phyloP scores from a whole-genome alignment of 2,888 invertebrate species.

The Epirrita christyi region DNA sequence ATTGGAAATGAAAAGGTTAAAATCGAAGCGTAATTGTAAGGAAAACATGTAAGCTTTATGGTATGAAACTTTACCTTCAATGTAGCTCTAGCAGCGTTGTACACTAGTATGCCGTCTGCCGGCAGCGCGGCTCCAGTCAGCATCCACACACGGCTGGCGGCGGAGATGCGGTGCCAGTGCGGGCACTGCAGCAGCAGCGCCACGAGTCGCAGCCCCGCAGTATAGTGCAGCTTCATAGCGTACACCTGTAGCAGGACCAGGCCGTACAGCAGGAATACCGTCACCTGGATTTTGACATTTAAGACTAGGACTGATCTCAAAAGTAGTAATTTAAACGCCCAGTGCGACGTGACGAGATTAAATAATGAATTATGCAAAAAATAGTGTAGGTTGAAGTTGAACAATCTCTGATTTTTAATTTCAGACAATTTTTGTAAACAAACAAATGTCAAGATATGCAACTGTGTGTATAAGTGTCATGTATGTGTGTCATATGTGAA shows the following conservation, averaged over 20 bases:
- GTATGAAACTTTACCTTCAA: conserved; percentile 54
- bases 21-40: no score
- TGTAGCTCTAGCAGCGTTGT: conserved; percentile 68
- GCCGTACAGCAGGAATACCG: conserved; percentile 68
- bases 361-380: no score
- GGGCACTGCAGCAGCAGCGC: conserved; percentile 64
- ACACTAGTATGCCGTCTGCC: conserved; percentile 69
- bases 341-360: no score
- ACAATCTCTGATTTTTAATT: no score
- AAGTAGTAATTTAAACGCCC: no score
- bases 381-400: no score
- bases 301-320: no score
- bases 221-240: conserved; percentile 78
- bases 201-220: conserved; percentile 68
- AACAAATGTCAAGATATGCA: no score
- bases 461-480: no score
- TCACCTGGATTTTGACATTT: conserved; percentile 53
- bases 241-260: conserved; percentile 73
- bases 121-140: conserved; percentile 62
- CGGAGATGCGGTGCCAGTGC: conserved; percentile 61
- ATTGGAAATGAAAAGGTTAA: no score
- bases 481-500: no score
- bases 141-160: conserved; percentile 63
- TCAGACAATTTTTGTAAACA: no score
- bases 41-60: background rate